phyloP scores from a whole-genome alignment of 2,113 vertebrate genomes.

The Poicephalus meyeri region DNA sequence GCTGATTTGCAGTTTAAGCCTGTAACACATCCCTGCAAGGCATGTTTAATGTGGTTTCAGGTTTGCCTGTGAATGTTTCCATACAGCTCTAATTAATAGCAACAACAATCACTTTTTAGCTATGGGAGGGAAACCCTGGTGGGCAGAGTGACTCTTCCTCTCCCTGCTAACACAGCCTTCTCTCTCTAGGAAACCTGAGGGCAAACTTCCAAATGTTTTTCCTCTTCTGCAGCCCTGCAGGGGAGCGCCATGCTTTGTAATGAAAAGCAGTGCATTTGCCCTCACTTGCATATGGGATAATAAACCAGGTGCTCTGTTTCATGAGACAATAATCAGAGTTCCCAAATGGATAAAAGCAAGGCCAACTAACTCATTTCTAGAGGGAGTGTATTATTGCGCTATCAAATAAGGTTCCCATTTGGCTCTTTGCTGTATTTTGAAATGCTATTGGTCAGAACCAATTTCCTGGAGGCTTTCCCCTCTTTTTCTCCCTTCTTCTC shows the following conservation, averaged over 20 bases:
- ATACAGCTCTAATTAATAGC: background rate
- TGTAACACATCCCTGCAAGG: background rate
- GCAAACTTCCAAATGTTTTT: background rate
- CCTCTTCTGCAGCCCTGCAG: background rate
- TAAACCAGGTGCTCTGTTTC: conserved; percentile 11
- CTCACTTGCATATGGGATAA: background rate
- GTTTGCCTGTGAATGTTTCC: background rate
- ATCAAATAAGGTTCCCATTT: background rate
- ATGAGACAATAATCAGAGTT: background rate
- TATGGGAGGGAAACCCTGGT: background rate
- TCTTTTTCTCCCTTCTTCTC: background rate
- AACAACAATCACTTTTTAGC: background rate
- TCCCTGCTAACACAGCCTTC: background rate
- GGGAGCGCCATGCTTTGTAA: background rate
- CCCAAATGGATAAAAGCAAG: background rate
- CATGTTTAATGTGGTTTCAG: background rate
- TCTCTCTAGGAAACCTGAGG: background rate
- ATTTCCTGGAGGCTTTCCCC: accelerated
- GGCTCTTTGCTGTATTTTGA: background rate
- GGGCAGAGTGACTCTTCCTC: background rate
- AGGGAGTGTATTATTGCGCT: background rate
- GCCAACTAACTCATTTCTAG: background rate
- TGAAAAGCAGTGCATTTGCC: background rate
- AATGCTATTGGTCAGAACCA: background rate
- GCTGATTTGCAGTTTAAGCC: background rate